Base-by-base conservation (phyloP, 30 jellyfish, hydroid and myxozoan genomes). In the Pelagia noctiluca region DNA sequence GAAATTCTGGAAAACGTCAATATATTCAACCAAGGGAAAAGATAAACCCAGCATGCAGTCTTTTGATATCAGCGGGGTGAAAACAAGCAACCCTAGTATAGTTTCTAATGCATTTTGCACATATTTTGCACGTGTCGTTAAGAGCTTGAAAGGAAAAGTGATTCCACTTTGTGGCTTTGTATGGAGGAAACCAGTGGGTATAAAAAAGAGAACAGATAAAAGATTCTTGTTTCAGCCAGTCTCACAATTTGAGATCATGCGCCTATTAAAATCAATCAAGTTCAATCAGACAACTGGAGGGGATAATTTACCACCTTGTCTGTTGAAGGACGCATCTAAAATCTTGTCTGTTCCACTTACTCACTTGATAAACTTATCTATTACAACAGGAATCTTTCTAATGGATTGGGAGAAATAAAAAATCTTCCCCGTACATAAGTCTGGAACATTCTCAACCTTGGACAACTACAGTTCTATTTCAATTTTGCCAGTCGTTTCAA, bases 221-320 rank as follows among this genome's bases (percentile, higher is more conserved):
- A 76, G 64, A 26, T 76, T 76, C 30, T 50, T 19, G 25, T 76
- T 76, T 35, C 81, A 53, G 83, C 23, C 78, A 53, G 81, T 76
- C 29, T 76, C 83, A 36, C 62, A 30, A 66, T 67, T 23, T 26
- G 79, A 66, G 63, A 23, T 66, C 10, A 31, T 7, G 63, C 61
- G 29, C 61, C 23, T 23, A 26, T 31, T 66, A 66, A 66, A 50
- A 76, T n/a, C 74, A 10, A n/a, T 48, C 72, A 53, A 75, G 84
- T n/a, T 61, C 30, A 76, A 76, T 53, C 22, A 76, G 33, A 64
- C 86, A 13, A 50, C 19, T 24, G 91, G 80, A 23, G 49, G 34
- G 34, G 89, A 64, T 65, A 66, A 21, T 64, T n/a, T 65, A 38
- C 89, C 91, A 66, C 91, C 91, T 35, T 47, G 91, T 32, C 48